These are phyloP conservation scores for Tangachromis dhanisi DNA, from an alignment of 2,113 vertebrate species.

Conservation along the genomic window DNA sequence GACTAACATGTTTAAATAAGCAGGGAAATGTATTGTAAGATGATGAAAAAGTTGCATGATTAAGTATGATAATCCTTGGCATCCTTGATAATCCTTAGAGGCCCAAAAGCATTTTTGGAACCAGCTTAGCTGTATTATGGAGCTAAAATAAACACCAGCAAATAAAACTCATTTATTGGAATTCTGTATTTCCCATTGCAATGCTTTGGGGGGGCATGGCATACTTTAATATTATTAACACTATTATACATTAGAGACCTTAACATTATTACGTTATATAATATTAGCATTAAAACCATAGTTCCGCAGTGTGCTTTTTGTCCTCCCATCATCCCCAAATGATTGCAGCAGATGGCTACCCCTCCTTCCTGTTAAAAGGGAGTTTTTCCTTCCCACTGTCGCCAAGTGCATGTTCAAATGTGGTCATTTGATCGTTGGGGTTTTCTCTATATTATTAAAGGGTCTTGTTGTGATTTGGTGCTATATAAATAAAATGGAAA, in stretches of 20 bases:
- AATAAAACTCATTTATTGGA: neutral
- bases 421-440: neutral
- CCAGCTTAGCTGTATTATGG: neutral
- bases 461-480: neutral
- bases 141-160: neutral
- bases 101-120: neutral
- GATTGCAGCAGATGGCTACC: neutral
- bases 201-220: neutral
- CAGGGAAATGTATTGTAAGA: neutral
- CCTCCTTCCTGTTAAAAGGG: neutral
- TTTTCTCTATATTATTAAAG: neutral
- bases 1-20: slow-evolving; percentile 2
- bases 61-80: neutral
- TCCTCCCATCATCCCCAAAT: neutral
- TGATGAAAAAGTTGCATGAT: neutral
- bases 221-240: neutral
- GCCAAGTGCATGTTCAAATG: neutral
- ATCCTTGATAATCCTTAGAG: neutral
- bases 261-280: neutral
- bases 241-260: neutral
- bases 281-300: neutral
- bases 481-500: neutral
- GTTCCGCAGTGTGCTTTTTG: neutral
- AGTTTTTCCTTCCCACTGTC: neutral
- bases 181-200: neutral